A percentile compares a stretch with the other conserved stretches of the same genome.
Conservation (phyloP, 2,113 vertebrate genomes). For the Nipponia nippon region DNA sequence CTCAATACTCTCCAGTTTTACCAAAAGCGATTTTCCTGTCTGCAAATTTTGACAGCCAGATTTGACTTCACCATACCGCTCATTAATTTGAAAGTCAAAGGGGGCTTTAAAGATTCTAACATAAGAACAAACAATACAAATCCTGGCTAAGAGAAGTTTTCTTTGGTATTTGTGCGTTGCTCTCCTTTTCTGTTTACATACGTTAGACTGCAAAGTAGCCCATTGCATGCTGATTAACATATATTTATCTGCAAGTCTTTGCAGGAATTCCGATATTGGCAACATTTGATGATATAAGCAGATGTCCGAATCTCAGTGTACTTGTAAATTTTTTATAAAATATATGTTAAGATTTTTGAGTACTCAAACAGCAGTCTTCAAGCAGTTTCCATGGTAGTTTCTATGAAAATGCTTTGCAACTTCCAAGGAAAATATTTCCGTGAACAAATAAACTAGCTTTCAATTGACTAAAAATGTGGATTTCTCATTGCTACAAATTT, state of each 20-base stretch:
- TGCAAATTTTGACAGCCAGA: neutral
- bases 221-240: neutral
- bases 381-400: conserved; percentile 1
- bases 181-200: neutral
- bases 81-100: neutral
- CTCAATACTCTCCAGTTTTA: neutral
- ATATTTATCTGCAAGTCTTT: neutral
- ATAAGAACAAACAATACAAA: neutral
- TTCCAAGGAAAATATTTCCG: conserved; percentile 38
- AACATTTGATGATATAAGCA: neutral
- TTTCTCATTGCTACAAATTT: conserved; percentile 27
- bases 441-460: conserved; percentile 37
- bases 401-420: conserved; percentile 28
- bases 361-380: conserved; percentile 6
- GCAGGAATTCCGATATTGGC: neutral
- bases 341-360: neutral
- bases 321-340: conserved; percentile 27
- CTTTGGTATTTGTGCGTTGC: neutral
- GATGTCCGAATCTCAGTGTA: neutral
- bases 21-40: neutral
- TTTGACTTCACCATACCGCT: neutral
- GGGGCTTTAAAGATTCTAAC: neutral
- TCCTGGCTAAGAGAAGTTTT: neutral
- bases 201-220: neutral
- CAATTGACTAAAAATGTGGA: neutral